These are phyloP conservation scores for Phalacrocorax aristotelis DNA, from an alignment of 2,113 vertebrate species.

Conservation along the genomic window DNA sequence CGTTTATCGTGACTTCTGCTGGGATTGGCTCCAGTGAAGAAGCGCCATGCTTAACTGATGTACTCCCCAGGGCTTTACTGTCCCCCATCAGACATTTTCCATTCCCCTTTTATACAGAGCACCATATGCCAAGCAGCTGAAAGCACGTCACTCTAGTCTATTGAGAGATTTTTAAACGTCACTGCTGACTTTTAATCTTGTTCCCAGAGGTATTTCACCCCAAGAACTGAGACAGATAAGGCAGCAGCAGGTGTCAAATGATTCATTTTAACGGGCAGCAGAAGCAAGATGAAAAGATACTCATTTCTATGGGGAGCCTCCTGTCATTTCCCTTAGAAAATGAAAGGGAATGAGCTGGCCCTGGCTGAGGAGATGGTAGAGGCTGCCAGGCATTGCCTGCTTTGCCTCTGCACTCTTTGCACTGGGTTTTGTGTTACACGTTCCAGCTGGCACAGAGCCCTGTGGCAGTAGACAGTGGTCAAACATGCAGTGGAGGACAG, in stretches of 20 bases:
- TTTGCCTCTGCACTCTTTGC: background rate
- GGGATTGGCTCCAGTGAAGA: background rate
- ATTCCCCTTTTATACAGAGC: background rate
- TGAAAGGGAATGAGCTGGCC: background rate
- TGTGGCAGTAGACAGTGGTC: background rate
- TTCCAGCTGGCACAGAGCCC: background rate
- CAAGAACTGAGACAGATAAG: slow-evolving; percentile 20
- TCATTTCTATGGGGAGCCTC: background rate
- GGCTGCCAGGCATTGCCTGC: background rate
- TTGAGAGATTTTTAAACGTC: slow-evolving; percentile 27
- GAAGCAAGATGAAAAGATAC: slow-evolving; percentile 4
- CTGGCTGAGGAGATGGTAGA: background rate
- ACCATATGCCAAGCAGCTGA: slow-evolving; percentile 6
- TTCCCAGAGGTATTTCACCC: slow-evolving; percentile 40
- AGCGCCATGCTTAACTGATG: background rate
- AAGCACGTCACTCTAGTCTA: background rate
- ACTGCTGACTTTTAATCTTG: slow-evolving; percentile 31
- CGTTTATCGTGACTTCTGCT: background rate
- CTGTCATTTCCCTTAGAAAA: background rate
- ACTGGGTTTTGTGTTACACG: background rate
- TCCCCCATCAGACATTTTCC: background rate
- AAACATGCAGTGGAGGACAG: background rate
- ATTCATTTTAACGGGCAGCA: slow-evolving; percentile 15
- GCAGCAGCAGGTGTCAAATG: slow-evolving; percentile 26
- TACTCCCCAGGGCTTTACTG: background rate